Conservation (phyloP, 2,888 invertebrate genomes). For the Sturmia bella region DNA sequence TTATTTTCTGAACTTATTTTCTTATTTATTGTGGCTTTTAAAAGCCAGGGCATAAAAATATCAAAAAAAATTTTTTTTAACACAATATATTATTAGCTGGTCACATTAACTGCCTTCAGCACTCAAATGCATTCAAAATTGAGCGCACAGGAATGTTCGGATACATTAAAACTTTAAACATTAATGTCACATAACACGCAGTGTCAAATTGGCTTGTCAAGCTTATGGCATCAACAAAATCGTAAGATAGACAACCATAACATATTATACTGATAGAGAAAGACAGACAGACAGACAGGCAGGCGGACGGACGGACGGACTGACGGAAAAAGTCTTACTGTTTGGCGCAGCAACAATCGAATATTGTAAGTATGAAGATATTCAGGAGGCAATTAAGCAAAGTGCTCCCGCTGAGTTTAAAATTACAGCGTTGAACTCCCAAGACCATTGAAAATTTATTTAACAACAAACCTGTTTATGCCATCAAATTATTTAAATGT, state of each 20-base stretch:
- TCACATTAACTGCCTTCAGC: conserved; percentile 12
- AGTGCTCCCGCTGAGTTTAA: conserved; percentile 70
- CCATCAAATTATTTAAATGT: conserved; percentile 68
- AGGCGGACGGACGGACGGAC: no score
- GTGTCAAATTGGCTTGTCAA: conserved; percentile 70
- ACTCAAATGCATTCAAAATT: conserved; percentile 23
- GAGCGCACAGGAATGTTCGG: conserved; percentile 5
- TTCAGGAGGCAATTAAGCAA: conserved; percentile 68
- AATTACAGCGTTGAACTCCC: conserved; percentile 69
- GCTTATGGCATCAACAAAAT: conserved; percentile 68
- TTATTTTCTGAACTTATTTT: no score
- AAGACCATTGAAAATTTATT: conserved; percentile 66
- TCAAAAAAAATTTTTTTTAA: no score
- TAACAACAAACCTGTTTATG: conserved; percentile 63
- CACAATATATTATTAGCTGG: no score
- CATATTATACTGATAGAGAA: conserved; percentile 18
- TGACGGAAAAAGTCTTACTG: no score
- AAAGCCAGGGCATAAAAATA: no score
- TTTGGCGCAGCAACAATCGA: conserved; percentile 42
- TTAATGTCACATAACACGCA: conserved; percentile 69
- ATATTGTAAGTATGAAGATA: conserved; percentile 65
- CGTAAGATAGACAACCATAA: conserved; percentile 56
- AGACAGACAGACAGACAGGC: conserved; percentile 12
- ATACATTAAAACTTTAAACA: conserved; percentile 53
- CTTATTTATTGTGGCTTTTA: no score